These are phyloP conservation scores for Meiosimyza decipiens DNA, from an alignment of 2,888 invertebrate genomes.

Conservation along the genomic window DNA sequence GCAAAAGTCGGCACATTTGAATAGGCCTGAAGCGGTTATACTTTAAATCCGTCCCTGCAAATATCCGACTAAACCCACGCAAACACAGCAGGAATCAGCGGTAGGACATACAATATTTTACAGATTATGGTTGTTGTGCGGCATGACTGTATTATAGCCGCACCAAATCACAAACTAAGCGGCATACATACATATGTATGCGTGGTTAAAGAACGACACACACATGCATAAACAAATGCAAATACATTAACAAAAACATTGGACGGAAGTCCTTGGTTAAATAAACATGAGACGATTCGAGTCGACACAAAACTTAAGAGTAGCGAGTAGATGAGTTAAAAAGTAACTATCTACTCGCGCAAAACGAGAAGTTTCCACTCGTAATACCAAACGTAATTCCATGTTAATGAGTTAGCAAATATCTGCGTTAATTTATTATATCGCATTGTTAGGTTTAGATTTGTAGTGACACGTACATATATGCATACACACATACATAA, in stretches of 20 bases:
- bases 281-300: not conserved
- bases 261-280: slow-evolving; percentile 6
- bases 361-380: too few relatives aligned
- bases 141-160: slow-evolving; percentile 8
- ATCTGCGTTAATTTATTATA: not conserved
- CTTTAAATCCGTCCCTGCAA: too few relatives aligned
- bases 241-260: slow-evolving; percentile 9
- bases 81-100: too few relatives aligned
- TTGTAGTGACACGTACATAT: not conserved
- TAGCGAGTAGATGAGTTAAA: too few relatives aligned
- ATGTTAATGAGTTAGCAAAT: slow-evolving; percentile 12
- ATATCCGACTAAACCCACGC: too few relatives aligned
- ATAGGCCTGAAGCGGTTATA: too few relatives aligned
- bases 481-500: too few relatives aligned
- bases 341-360: too few relatives aligned
- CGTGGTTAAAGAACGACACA: not conserved
- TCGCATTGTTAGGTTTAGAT: not conserved
- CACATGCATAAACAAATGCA: not conserved
- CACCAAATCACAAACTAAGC: not conserved
- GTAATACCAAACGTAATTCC: slow-evolving; percentile 7
- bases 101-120: too few relatives aligned
- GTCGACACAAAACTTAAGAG: not conserved
- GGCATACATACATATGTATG: not conserved
- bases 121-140: not conserved
- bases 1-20: too few relatives aligned